Conservation (phyloP, 1,140 invertebrate genomes). For the Drosophila dunni region DNA sequence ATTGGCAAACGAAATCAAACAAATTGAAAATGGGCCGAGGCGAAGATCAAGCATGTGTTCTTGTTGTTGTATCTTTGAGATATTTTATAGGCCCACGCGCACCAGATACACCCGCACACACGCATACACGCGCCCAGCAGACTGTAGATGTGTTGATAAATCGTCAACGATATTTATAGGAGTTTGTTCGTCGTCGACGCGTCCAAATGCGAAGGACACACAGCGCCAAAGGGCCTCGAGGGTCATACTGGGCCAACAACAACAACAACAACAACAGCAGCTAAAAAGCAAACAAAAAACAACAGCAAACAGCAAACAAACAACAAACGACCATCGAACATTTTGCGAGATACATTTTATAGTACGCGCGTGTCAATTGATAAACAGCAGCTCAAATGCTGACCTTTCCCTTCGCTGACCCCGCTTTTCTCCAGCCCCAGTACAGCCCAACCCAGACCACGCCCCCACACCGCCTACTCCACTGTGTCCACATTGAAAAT, state of each 20-base stretch:
- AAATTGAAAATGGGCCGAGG: constrained; percentile 74
- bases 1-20: constrained; percentile 75
- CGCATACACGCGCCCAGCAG: not conserved
- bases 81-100: constrained; percentile 71
- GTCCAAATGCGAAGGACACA: constrained; percentile 59
- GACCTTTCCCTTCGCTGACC: not conserved
- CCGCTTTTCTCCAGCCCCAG: not conserved
- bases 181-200: constrained; percentile 67
- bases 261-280: not conserved
- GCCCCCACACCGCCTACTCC: not conserved
- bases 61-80: constrained; percentile 29
- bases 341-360: constrained; percentile 61
- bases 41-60: constrained; percentile 52
- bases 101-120: constrained; percentile 25
- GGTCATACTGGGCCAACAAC: constrained; percentile 18
- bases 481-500: constrained; percentile 34
- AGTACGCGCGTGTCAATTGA: constrained; percentile 73
- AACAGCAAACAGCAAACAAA: constrained; percentile 2
- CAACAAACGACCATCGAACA: constrained; percentile 26
- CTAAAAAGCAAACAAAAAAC: constrained; percentile 1
- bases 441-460: too few relatives aligned
- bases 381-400: constrained; percentile 53
- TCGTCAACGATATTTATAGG: constrained; percentile 76
- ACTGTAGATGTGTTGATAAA: constrained; percentile 55
- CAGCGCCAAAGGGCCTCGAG: constrained; percentile 23